phyloP scores from a whole-genome alignment of 2,888 invertebrate species.

The Amblyteles armatorius region DNA sequence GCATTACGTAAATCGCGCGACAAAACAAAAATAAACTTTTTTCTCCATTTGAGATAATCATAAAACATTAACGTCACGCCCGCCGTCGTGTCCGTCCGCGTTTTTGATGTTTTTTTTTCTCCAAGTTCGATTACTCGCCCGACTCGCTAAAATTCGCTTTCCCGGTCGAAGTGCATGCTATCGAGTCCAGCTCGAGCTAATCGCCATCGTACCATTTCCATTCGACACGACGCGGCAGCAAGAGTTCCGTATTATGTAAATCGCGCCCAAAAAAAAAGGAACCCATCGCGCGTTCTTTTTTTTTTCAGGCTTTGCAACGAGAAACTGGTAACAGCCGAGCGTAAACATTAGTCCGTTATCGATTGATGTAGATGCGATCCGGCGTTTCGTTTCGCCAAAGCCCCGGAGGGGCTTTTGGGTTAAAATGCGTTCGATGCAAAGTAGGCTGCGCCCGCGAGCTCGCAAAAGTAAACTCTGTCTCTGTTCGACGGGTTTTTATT shows the following conservation, averaged over 20 bases:
- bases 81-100: not conserved
- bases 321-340: slow-evolving; percentile 25
- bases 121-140: not conserved
- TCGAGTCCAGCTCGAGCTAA: not conserved
- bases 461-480: slow-evolving; percentile 36
- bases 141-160: not conserved
- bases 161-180: not conserved
- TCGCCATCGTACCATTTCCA: not conserved
- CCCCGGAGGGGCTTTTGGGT: not conserved
- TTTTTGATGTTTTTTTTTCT: not conserved
- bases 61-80: too few relatives aligned
- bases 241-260: slow-evolving; percentile 12
- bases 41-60: too few relatives aligned
- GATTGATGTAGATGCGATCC: slow-evolving; percentile 58
- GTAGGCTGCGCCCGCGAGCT: slow-evolving; percentile 20
- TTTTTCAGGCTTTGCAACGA: slow-evolving; percentile 13
- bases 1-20: not conserved
- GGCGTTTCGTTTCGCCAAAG: slow-evolving; percentile 9
- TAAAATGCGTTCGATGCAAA: slow-evolving; percentile 41
- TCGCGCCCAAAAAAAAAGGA: slow-evolving; percentile 14
- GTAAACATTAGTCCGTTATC: slow-evolving; percentile 67
- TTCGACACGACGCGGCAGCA: slow-evolving; percentile 6
- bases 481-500: slow-evolving; percentile 44
- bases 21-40: slow-evolving; percentile 11
- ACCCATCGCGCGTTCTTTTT: not conserved